Base-by-base conservation (phyloP, 2,888 invertebrate genomes). In the Iphiclides podalirius region DNA sequence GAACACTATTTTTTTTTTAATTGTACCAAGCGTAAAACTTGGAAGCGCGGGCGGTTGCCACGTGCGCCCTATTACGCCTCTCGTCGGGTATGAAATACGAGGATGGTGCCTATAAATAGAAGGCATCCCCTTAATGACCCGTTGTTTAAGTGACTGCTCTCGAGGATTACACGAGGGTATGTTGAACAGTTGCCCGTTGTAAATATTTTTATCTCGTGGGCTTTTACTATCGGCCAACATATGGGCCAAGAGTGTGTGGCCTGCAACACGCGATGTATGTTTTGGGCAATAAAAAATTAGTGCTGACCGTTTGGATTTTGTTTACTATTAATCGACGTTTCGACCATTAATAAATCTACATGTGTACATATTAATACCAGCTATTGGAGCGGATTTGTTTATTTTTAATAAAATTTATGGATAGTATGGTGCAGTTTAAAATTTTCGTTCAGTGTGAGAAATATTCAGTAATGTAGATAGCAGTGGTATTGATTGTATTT, bases 21-120 rank as follows among this genome's bases (percentile, higher is more conserved):
- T 38, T 40, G 28, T 40, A 49, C 46, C 37, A 49, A 48, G 37
- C 57, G 52, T 52, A 46, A 47, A 46, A 36, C 14, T 31, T 36
- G 14, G 17, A 26, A 37, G 40, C 12, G 34, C 8, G 39, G 47
- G 55, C 59, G 56, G 51, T 60, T 64, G 71, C 75, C 86, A 82
- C 82, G 82, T 85, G 87, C 78, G 68, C 66, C 67, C 75, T 76
- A 81, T 84, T 82, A 83, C 74, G 71, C 67, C 73, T 75, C 78
- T 75, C 74, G 64, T 67, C 75, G 62, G 65, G 71, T 77, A 78
- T 81, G 81, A 81, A 77, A 81, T 80, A 81, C 72, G 79, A 80
- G 72, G 61, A 63, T 64, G 60, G 53, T 41, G 47, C 45, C 68
- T 76, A 80, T 69, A 75, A 72, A 76, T 78, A 78, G 70, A 69